A percentile compares a stretch with the other conserved stretches of the same genome.
Conservation (phyloP, 2,113 vertebrate genomes). For the Solea solea region DNA sequence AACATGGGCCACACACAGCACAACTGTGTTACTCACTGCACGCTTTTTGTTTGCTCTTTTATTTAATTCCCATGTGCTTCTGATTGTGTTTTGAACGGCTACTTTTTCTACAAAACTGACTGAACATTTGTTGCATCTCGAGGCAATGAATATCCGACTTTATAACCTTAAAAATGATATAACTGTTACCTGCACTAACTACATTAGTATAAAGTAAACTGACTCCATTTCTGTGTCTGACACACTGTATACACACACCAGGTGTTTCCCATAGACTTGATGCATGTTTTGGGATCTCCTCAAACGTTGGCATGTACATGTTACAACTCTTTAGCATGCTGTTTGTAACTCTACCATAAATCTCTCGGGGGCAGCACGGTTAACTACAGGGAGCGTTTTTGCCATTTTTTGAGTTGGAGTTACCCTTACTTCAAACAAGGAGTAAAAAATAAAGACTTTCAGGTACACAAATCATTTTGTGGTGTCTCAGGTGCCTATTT, state of each 20-base stretch:
- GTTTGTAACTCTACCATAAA: slow-evolving; percentile 59
- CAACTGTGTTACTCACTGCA: no score
- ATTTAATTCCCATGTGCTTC: no score
- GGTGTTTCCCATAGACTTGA: slow-evolving; percentile 59
- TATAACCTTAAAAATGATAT: no score
- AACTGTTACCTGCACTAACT: background rate
- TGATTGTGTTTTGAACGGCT: no score
- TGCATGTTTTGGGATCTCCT: slow-evolving; percentile 66
- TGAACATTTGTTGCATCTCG: no score
- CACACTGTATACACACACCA: slow-evolving; percentile 24
- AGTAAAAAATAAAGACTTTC: slow-evolving; percentile 51
- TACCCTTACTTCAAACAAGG: slow-evolving; percentile 65
- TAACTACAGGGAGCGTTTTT: slow-evolving; percentile 49
- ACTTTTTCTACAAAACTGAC: no score
- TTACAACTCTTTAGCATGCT: slow-evolving; percentile 52
- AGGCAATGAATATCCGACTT: no score
- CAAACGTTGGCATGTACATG: slow-evolving; percentile 61
- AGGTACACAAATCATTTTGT: slow-evolving; percentile 62
- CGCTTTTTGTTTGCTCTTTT: no score
- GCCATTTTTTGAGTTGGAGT: slow-evolving; percentile 33
- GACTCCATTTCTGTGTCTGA: background rate
- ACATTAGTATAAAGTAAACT: background rate
- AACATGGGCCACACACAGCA: no score
- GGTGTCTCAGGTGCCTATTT: slow-evolving; percentile 65
- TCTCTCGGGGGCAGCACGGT: slow-evolving; percentile 46